phyloP scores from a whole-genome alignment of 2,888 invertebrate genomes.

The Fragum whitleyi region DNA sequence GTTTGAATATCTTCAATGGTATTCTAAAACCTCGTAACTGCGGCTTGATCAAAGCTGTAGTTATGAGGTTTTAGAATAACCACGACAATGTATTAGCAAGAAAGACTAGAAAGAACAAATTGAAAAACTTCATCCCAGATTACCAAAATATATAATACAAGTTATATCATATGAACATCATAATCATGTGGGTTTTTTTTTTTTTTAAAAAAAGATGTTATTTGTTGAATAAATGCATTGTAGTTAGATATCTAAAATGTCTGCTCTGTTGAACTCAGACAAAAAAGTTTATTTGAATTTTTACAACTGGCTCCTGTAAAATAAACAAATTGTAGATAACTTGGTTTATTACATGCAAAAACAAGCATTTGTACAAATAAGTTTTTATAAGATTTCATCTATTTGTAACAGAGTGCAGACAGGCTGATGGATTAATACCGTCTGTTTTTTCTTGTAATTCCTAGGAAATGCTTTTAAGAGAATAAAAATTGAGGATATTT shows the following conservation, averaged over 20 bases:
- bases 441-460: not conserved
- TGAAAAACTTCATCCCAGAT: no score
- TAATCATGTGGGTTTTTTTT: no score
- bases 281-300: conserved; percentile 1
- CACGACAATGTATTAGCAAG: no score
- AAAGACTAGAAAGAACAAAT: no score
- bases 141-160: no score
- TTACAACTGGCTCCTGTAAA: not conserved
- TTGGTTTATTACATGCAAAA: not conserved
- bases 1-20: no score
- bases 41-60: no score
- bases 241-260: not conserved
- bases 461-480: no score
- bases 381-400: not conserved
- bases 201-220: not conserved
- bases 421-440: not conserved
- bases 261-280: not conserved
- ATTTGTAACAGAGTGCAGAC: not conserved
- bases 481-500: no score
- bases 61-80: no score
- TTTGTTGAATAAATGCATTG: not conserved
- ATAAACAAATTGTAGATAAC: not conserved
- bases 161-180: no score
- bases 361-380: not conserved
- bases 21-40: no score